Conservation (phyloP, 2,888 invertebrate species). For the Cartodere bifasciata region DNA sequence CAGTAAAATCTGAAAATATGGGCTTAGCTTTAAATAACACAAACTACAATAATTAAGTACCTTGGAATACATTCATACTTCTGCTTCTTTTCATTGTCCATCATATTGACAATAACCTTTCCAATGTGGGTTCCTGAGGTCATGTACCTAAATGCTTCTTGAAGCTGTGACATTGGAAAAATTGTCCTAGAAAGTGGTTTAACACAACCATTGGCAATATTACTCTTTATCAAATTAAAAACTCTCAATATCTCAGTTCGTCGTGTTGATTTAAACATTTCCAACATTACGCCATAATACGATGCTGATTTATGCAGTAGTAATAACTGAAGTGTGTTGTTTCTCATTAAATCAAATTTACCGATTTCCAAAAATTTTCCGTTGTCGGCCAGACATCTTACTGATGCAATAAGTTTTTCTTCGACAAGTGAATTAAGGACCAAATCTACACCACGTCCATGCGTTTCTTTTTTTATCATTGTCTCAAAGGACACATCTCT, state of each 20-base stretch:
- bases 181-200: slow-evolving; percentile 53
- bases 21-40: too few relatives aligned
- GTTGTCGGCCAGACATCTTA: slow-evolving; percentile 28
- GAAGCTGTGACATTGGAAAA: slow-evolving; percentile 52
- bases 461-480: slow-evolving; percentile 62
- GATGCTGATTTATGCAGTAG: slow-evolving; percentile 56
- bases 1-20: slow-evolving; percentile 11
- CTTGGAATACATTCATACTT: too few relatives aligned
- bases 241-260: too few relatives aligned
- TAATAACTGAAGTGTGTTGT: slow-evolving; percentile 46
- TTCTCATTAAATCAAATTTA: slow-evolving; percentile 46
- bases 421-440: slow-evolving; percentile 86
- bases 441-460: slow-evolving; percentile 79
- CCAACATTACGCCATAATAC: slow-evolving; percentile 48
- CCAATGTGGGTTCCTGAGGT: slow-evolving; percentile 68
- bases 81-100: too few relatives aligned
- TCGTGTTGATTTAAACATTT: slow-evolving; percentile 1
- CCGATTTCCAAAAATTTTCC: slow-evolving; percentile 53
- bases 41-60: too few relatives aligned
- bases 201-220: slow-evolving; percentile 50
- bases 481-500: slow-evolving; percentile 82
- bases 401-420: slow-evolving; percentile 52
- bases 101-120: slow-evolving; percentile 43
- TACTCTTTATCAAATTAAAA: too few relatives aligned
- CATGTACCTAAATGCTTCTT: slow-evolving; percentile 56